Conservation (phyloP, 1,140 invertebrate species). For the Teleogryllus occipitalis region DNA sequence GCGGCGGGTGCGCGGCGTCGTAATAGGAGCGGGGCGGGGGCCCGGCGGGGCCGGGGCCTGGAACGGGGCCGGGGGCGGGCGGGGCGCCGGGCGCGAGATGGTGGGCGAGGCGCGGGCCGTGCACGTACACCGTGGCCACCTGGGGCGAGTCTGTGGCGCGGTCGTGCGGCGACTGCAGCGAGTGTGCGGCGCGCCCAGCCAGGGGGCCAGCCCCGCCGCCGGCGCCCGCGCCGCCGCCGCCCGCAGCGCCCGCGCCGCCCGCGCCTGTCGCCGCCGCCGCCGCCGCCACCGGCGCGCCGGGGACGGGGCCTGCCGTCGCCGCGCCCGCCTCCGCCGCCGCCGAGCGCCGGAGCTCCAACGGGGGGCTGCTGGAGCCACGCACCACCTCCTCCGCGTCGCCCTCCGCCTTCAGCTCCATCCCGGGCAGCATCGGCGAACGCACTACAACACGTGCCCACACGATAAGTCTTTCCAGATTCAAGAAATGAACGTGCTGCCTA, state of each 20-base stretch:
- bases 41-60: conserved; percentile 28
- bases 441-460: not conserved
- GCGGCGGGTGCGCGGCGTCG: conserved; percentile 31
- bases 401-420: conserved; percentile 39
- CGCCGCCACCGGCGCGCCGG: conserved; percentile 50
- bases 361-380: conserved; percentile 43
- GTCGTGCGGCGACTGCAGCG: conserved; percentile 62
- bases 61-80: conserved; percentile 31
- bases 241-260: conserved; percentile 28
- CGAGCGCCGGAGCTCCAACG: conserved; percentile 57
- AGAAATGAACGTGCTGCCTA: too few relatives aligned
- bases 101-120: conserved; percentile 39
- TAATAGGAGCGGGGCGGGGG: conserved; percentile 40
- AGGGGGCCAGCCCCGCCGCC: not conserved
- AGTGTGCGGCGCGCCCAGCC: conserved; percentile 37
- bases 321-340: not conserved
- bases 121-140: conserved; percentile 58
- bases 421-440: conserved; percentile 19
- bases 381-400: conserved; percentile 34
- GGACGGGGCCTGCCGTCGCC: conserved; percentile 23
- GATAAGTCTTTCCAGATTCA: too few relatives aligned
- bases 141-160: conserved; percentile 49
- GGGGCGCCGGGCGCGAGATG: conserved; percentile 22
- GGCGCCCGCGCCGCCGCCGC: conserved; percentile 37
- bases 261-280: conserved; percentile 43